A percentile compares a stretch with the other conserved stretches of the same genome.
Evolutionary conservation across 30 jellyfish, hydroid and myxozoan species (phyloP).

Genomic region (Pseudorhiza aurosa): DNA sequence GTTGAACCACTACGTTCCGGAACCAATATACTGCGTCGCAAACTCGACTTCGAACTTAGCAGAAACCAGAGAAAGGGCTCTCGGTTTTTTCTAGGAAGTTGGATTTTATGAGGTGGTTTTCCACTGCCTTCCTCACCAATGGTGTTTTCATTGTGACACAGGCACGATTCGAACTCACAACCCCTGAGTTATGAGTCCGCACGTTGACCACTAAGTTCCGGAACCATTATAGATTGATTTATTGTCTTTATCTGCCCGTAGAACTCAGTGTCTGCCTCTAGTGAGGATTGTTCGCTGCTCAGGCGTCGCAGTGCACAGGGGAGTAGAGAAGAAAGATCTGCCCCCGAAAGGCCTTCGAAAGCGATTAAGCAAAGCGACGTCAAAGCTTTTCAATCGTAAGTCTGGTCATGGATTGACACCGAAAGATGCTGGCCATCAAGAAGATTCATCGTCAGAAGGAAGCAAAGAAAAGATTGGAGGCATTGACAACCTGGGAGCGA

Average conservation of each 20-base stretch:
- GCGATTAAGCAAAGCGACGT: conserved; percentile 85
- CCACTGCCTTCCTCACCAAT: too few relatives aligned
- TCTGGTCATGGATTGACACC: conserved; percentile 39
- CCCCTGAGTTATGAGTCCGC: too few relatives aligned
- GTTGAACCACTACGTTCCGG: too few relatives aligned
- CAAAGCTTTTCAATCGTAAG: conserved; percentile 83
- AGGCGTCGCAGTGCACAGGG: conserved; percentile 39
- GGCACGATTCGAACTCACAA: too few relatives aligned
- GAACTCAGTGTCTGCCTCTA: conserved; percentile 90
- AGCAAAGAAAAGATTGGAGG: conserved; percentile 11
- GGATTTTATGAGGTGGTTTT: too few relatives aligned
- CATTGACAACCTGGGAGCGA: conserved; percentile 47
- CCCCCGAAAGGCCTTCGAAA: conserved; percentile 68
- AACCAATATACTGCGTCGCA: too few relatives aligned
- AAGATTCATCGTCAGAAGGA: not conserved
- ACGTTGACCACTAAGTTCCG: too few relatives aligned
- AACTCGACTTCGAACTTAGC: too few relatives aligned
- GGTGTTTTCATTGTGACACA: too few relatives aligned
- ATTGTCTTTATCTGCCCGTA: conserved; percentile 9
- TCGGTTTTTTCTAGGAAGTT: too few relatives aligned
- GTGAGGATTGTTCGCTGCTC: conserved; percentile 77
- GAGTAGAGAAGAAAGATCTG: conserved; percentile 61
- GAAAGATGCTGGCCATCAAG: conserved; percentile 33
- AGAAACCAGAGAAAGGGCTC: too few relatives aligned
- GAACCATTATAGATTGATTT: too few relatives aligned